A percentile compares a stretch with the other conserved stretches of the same genome.
These are phyloP conservation scores for Halichoerus grypus DNA, from an alignment of 2,113 vertebrate species.

Conservation along the genomic window DNA sequence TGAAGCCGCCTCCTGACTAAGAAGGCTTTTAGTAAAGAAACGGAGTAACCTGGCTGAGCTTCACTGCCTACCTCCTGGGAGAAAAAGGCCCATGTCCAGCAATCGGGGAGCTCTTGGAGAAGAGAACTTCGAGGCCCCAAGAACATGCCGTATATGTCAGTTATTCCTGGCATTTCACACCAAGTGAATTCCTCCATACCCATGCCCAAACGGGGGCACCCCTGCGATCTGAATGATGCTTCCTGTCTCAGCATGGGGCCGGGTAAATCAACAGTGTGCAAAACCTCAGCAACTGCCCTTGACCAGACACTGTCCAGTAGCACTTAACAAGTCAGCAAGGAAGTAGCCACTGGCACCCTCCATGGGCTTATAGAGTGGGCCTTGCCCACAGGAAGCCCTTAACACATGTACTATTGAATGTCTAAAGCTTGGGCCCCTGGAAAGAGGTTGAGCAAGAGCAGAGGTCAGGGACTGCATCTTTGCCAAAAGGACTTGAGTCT, in stretches of 20 bases:
- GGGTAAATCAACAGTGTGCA: background rate
- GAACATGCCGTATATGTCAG: rapidly evolving
- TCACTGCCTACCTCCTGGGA: background rate
- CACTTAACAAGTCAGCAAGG: background rate
- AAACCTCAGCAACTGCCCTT: background rate
- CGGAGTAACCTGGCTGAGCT: background rate
- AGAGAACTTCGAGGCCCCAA: background rate
- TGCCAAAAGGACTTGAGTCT: background rate
- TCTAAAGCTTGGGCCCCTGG: background rate
- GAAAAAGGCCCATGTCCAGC: background rate
- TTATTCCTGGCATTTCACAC: background rate
- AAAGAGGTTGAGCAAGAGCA: background rate
- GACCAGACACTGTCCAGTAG: no score
- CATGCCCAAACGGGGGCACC: no score
- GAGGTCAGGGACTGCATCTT: background rate
- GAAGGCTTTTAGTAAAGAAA: slow-evolving; percentile 19
- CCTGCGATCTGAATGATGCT: background rate
- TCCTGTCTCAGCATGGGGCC: background rate
- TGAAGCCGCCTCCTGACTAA: background rate
- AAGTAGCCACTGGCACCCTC: background rate
- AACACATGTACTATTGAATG: background rate
- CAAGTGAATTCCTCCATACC: background rate
- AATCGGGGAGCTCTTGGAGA: background rate
- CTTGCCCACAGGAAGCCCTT: background rate
- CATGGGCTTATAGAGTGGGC: background rate